Evolutionary conservation across 2,797 vertebrate species (phyloP).

Genomic region (Coregonus ussuriensis): DNA sequence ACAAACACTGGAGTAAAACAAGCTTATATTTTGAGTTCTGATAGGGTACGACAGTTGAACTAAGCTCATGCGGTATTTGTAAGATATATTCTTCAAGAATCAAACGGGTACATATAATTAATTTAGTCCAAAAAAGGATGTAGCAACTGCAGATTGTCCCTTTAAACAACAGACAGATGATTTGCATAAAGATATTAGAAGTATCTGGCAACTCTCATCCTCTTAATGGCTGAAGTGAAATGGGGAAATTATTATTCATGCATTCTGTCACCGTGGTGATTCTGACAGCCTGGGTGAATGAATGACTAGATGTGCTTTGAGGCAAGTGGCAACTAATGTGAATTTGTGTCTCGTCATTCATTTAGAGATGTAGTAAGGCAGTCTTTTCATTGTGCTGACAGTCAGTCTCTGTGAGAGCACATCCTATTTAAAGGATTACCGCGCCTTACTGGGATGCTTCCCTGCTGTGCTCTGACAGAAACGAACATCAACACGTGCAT

Average conservation of each 20-base stretch:
- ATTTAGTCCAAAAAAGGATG: too few species aligned
- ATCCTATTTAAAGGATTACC: conserved; percentile 26
- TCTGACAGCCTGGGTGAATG: not conserved
- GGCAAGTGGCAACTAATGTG: conserved; percentile 17
- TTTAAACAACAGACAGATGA: conserved; percentile 1
- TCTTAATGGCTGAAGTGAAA: conserved; percentile 8
- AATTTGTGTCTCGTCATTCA: conserved; percentile 30
- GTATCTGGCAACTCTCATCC: not conserved
- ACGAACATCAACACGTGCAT: conserved; percentile 11
- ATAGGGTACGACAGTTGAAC: not conserved
- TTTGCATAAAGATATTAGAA: not conserved
- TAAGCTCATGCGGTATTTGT: not conserved
- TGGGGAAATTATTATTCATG: conserved; percentile 17
- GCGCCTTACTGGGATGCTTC: conserved; percentile 7
- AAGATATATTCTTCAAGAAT: too few species aligned
- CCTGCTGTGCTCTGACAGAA: conserved; percentile 20
- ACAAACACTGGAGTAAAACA: not conserved
- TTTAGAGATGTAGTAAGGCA: conserved; percentile 6
- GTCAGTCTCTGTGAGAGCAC: conserved; percentile 18
- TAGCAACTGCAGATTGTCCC: too few species aligned
- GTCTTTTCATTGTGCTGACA: conserved; percentile 19
- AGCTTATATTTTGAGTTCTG: not conserved
- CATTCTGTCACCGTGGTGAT: conserved; percentile 5
- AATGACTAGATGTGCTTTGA: conserved; percentile 5
- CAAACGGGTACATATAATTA: too few species aligned